Conservation (phyloP, 2,113 vertebrate genomes). For the Struthio camelus region DNA sequence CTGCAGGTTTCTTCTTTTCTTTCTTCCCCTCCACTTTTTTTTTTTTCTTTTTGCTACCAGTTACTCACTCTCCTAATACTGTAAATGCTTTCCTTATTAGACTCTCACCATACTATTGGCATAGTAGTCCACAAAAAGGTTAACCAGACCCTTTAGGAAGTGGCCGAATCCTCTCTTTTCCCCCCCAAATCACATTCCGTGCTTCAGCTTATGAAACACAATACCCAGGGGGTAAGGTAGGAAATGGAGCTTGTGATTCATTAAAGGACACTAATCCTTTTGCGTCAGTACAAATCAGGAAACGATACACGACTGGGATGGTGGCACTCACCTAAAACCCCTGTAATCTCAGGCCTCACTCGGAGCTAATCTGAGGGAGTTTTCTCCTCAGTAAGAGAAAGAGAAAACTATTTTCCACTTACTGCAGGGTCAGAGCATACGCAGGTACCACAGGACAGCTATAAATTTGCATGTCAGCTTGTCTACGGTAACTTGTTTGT, state of each 20-base stretch:
- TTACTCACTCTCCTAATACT: not conserved
- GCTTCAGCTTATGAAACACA: not conserved
- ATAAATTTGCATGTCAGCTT: not conserved
- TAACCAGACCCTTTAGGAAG: not conserved
- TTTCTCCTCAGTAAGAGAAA: not conserved
- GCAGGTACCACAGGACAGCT: not conserved
- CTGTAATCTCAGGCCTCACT: not conserved
- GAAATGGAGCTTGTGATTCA: constrained; percentile 2
- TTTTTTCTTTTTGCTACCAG: not conserved
- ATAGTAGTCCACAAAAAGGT: not conserved
- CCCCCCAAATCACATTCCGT: not conserved
- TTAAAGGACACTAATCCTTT: constrained; percentile 4
- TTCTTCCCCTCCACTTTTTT: no score
- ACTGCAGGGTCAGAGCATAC: constrained; percentile 1
- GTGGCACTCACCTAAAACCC: constrained; percentile 6
- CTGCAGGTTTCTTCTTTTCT: not conserved
- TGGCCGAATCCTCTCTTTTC: not conserved
- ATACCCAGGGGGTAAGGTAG: not conserved
- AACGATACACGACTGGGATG: not conserved
- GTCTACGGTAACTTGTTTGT: not conserved
- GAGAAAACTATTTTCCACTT: constrained; percentile 37
- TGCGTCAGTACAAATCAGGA: not conserved
- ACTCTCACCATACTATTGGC: not conserved
- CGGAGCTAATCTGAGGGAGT: not conserved
- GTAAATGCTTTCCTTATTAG: rapidly evolving